phyloP scores from a whole-genome alignment of 2,888 invertebrate genomes.

The Cryptus viduatorius region DNA sequence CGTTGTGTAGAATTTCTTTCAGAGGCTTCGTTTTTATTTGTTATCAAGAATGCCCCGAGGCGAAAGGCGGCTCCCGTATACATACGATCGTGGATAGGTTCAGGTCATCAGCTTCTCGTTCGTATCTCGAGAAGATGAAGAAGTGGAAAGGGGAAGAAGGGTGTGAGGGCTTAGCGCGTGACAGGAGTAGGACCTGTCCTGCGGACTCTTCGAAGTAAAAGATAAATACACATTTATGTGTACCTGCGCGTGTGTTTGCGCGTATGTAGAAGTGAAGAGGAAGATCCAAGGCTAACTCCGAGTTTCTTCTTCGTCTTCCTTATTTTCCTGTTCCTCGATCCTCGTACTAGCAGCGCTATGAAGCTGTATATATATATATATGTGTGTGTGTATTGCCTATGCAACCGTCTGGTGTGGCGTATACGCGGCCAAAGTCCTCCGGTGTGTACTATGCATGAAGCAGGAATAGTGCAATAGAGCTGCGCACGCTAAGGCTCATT shows the following conservation, averaged over 20 bases:
- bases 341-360: not conserved
- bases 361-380: slow-evolving; percentile 3
- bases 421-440: slow-evolving; percentile 36
- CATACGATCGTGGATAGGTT: slow-evolving; percentile 3
- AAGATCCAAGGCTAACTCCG: slow-evolving; percentile 16
- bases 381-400: not conserved
- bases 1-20: not conserved
- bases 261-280: not conserved
- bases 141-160: not conserved
- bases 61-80: not conserved
- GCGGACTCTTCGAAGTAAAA: slow-evolving; percentile 22
- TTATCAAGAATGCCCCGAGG: not conserved
- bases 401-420: slow-evolving; percentile 28
- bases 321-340: slow-evolving; percentile 27
- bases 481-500: slow-evolving; percentile 68
- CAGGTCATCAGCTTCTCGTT: slow-evolving; percentile 12
- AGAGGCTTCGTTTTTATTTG: not conserved
- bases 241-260: not conserved
- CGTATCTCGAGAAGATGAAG: slow-evolving; percentile 20
- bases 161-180: not conserved
- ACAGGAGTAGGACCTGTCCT: slow-evolving; percentile 22
- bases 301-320: slow-evolving; percentile 39
- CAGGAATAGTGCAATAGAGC: slow-evolving; percentile 32
- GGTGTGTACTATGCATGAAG: slow-evolving; percentile 29
- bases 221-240: slow-evolving; percentile 30